Evolutionary conservation across 2,113 vertebrate species (phyloP).

Genomic region (Nanger granti): DNA sequence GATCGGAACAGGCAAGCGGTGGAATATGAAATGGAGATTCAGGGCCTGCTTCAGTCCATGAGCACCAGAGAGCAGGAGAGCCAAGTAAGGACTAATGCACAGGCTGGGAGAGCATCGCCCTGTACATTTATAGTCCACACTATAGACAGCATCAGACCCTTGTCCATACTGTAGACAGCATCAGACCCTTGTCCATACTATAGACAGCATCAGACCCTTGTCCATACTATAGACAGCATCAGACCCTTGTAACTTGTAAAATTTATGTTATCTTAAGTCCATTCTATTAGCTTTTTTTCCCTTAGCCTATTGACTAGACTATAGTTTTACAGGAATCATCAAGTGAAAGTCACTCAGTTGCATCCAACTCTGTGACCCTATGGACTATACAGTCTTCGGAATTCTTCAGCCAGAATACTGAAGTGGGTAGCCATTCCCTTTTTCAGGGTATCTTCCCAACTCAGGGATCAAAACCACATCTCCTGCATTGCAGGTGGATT

Average conservation of each 20-base stretch:
- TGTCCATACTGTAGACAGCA: not conserved
- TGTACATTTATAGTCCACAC: rapidly evolving
- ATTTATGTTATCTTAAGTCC: not conserved
- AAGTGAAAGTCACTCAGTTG: not conserved
- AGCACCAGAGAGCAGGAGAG: conserved; percentile 83
- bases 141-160: not conserved
- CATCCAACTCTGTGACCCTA: not conserved
- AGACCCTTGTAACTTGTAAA: not conserved
- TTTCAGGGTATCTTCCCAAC: not conserved
- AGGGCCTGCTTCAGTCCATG: conserved; percentile 82
- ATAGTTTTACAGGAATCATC: not conserved
- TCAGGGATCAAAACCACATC: not conserved
- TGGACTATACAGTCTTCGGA: not conserved
- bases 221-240: not conserved
- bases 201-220: not conserved
- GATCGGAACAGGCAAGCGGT: conserved; percentile 78
- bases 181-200: not conserved
- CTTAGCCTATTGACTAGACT: not conserved
- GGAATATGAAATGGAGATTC: conserved; percentile 87
- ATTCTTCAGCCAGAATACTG: not conserved
- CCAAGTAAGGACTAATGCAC: conserved; percentile 74
- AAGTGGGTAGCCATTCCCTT: not conserved
- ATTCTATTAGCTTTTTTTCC: not conserved
- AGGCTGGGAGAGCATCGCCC: rapidly evolving
- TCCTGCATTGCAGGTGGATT: not conserved